Percentiles rank a stretch among this genome's conserved stretches.
phyloP scores from a whole-genome alignment of 2,797 vertebrate genomes.

The Menidia menidia region DNA sequence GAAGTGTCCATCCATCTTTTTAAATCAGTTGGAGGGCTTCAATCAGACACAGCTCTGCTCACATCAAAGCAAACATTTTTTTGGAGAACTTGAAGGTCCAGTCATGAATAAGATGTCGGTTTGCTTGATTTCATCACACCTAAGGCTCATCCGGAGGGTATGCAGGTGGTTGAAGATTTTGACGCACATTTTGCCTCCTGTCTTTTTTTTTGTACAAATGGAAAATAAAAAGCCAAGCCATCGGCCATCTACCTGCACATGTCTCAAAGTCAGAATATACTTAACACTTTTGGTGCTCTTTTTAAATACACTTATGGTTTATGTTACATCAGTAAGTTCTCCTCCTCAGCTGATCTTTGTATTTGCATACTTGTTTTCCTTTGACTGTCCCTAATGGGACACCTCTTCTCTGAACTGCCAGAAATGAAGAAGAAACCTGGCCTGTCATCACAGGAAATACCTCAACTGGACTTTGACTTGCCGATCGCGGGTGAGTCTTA shows the following conservation, averaged over 20 bases:
- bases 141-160: background rate
- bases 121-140: background rate
- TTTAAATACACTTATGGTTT: background rate
- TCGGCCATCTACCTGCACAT: slow-evolving; percentile 21
- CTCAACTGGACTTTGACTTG: slow-evolving; percentile 1
- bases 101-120: background rate
- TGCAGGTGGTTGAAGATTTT: slow-evolving; percentile 6
- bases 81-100: slow-evolving; percentile 10
- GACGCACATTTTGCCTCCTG: background rate
- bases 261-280: slow-evolving; percentile 45
- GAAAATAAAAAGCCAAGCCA: slow-evolving; percentile 27
- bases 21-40: slow-evolving; percentile 18
- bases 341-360: background rate
- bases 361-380: slow-evolving; percentile 1
- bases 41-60: slow-evolving; percentile 16
- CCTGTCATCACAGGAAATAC: background rate
- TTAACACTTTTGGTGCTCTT: slow-evolving; percentile 42
- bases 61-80: slow-evolving; percentile 35
- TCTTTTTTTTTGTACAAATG: slow-evolving; percentile 1
- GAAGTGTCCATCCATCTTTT: slow-evolving; percentile 41
- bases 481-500: slow-evolving; percentile 12
- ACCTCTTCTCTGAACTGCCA: background rate
- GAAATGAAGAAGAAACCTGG: slow-evolving; percentile 7
- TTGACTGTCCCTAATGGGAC: background rate
- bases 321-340: background rate